phyloP scores from a whole-genome alignment of 1,140 invertebrate genomes.

The Dufourea novaeangliae region DNA sequence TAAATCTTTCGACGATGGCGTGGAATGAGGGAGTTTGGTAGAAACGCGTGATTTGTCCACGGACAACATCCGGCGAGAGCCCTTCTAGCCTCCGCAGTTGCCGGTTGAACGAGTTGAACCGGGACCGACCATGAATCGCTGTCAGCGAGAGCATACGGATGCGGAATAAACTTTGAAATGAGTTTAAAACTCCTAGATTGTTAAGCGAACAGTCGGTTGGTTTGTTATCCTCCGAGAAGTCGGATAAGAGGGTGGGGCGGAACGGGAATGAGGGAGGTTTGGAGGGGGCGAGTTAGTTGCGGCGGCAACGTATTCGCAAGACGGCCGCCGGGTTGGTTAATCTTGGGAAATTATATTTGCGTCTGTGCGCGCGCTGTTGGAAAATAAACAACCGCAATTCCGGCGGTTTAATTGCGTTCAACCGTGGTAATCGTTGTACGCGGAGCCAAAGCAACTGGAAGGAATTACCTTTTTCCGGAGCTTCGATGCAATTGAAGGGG shows the following conservation, averaged over 20 bases:
- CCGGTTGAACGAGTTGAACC: neutral
- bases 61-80: neutral
- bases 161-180: constrained; percentile 43
- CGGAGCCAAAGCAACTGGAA: neutral
- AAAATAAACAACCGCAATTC: constrained; percentile 11
- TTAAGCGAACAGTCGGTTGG: constrained; percentile 15
- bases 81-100: too few species aligned
- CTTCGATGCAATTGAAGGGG: neutral
- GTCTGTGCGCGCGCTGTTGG: neutral
- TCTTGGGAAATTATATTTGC: constrained; percentile 42
- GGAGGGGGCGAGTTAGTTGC: neutral
- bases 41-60: neutral
- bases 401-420: constrained; percentile 10
- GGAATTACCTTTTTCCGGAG: neutral
- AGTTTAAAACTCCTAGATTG: constrained; percentile 43
- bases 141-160: neutral
- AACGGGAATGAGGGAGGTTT: too few species aligned
- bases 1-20: neutral
- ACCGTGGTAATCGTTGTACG: neutral
- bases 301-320: neutral
- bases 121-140: constrained; percentile 7
- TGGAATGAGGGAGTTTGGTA: neutral
- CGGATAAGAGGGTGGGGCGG: too few species aligned
- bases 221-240: constrained; percentile 12
- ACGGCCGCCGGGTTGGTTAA: constrained; percentile 14